phyloP scores from a whole-genome alignment of 2,888 invertebrate species.

The Mimumesa dahlbomi region DNA sequence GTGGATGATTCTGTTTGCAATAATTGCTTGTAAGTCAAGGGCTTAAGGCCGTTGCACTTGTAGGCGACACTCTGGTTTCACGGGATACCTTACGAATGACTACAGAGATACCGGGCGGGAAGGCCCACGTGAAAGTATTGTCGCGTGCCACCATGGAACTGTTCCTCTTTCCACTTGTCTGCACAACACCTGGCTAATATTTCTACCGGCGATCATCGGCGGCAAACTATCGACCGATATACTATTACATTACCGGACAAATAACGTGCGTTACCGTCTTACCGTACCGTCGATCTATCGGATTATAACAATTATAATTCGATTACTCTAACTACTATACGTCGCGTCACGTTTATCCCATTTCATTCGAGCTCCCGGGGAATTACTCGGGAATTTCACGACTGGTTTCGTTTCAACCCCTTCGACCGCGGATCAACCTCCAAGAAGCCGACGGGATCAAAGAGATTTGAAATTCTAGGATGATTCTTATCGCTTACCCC shows the following conservation, averaged over 20 bases:
- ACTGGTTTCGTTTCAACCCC: background rate
- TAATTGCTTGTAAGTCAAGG: conserved; percentile 66
- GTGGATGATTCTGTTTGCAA: conserved; percentile 40
- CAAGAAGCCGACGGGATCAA: too few species aligned
- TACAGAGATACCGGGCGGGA: conserved; percentile 29
- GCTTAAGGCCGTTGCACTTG: conserved; percentile 66
- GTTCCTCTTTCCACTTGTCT: conserved; percentile 12
- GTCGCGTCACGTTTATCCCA: background rate
- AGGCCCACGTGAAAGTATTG: conserved; percentile 19
- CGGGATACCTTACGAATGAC: conserved; percentile 69
- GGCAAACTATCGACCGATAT: conserved; percentile 29
- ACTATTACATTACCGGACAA: conserved; percentile 23
- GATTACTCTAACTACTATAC: background rate
- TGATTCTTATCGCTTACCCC: conserved; percentile 82
- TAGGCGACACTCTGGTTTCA: conserved; percentile 64
- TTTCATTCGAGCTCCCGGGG: too few species aligned
- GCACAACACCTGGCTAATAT: conserved; percentile 19
- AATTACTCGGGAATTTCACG: background rate
- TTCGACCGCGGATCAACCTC: too few species aligned
- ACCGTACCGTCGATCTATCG: conserved; percentile 7
- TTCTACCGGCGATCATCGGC: conserved; percentile 23
- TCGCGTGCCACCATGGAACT: conserved; percentile 9
- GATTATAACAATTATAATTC: conserved; percentile 19
- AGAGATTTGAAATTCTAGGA: too few species aligned
- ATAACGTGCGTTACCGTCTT: conserved; percentile 6